Percentiles rank a stretch among this genome's conserved stretches.
These are phyloP conservation scores for Rhynchotus rufescens DNA, from an alignment of 2,797 vertebrate species.

Conservation along the genomic window DNA sequence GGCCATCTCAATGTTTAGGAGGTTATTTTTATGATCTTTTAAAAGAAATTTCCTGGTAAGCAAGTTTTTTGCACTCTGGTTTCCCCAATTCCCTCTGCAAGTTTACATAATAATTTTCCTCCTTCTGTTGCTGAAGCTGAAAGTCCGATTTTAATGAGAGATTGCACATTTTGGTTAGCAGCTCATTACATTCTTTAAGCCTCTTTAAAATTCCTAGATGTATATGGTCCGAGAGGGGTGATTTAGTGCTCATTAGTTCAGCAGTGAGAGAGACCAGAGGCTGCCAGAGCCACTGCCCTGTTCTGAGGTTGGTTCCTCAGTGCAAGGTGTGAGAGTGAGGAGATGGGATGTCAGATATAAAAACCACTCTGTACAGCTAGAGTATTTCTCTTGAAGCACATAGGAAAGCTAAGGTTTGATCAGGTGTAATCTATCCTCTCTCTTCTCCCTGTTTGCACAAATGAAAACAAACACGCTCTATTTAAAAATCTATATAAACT, in stretches of 20 bases:
- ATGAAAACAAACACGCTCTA: not conserved
- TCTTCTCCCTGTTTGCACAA: not conserved
- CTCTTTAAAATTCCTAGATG: slow-evolving; percentile 45
- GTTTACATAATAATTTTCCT: slow-evolving; percentile 29
- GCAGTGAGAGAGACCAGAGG: slow-evolving; percentile 15
- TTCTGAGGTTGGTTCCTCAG: not conserved
- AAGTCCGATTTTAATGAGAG: slow-evolving; percentile 19
- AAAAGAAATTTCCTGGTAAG: slow-evolving; percentile 2
- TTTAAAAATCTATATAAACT: not conserved
- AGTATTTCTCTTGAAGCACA: not conserved
- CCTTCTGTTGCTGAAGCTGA: not conserved
- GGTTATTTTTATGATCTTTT: slow-evolving; percentile 3
- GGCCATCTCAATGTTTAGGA: not conserved
- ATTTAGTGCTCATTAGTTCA: not conserved
- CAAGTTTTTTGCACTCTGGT: not conserved
- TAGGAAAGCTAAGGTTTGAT: not conserved
- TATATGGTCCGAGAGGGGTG: not conserved
- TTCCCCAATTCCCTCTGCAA: not conserved
- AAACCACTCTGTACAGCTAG: not conserved
- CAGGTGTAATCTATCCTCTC: not conserved
- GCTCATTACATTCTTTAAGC: slow-evolving; percentile 11
- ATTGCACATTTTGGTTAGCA: not conserved
- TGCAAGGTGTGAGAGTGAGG: not conserved
- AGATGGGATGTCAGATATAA: not conserved
- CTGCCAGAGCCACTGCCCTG: not conserved